A percentile compares a stretch with the other conserved stretches of the same genome.
Evolutionary conservation across 2,113 vertebrate genomes (phyloP).

Genomic region (Sigmodon hispidus): DNA sequence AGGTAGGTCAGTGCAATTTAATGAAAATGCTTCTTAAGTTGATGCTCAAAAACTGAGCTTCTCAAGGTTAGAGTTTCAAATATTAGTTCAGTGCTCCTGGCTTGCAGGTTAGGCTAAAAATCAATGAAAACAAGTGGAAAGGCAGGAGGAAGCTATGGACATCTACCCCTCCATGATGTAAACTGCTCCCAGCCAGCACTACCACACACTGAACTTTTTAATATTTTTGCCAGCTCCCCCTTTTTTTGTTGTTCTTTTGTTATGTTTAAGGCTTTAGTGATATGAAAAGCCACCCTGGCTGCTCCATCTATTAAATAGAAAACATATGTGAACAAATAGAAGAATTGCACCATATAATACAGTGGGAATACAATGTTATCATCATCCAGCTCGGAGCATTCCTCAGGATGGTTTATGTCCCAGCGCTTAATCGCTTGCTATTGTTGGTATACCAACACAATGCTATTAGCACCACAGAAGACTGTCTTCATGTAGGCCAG

Average conservation of each 20-base stretch:
- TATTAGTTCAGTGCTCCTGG: slow-evolving; percentile 63
- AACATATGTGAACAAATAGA: slow-evolving; percentile 58
- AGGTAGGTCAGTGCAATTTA: slow-evolving; percentile 34
- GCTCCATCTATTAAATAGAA: slow-evolving; percentile 69
- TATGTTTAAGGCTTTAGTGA: slow-evolving; percentile 67
- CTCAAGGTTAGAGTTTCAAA: slow-evolving; percentile 55
- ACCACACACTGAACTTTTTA: neutral
- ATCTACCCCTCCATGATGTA: neutral
- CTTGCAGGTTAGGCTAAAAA: slow-evolving; percentile 63
- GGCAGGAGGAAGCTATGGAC: slow-evolving; percentile 10
- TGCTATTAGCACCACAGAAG: slow-evolving; percentile 71
- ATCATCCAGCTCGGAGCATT: slow-evolving; percentile 63
- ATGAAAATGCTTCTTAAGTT: slow-evolving; percentile 48
- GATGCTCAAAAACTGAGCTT: slow-evolving; percentile 49
- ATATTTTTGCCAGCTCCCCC: neutral
- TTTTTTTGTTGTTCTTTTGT: slow-evolving; percentile 40
- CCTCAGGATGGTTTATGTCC: slow-evolving; percentile 68
- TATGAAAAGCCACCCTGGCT: slow-evolving; percentile 52
- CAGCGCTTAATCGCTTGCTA: slow-evolving; percentile 73
- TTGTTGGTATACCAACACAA: slow-evolving; percentile 71
- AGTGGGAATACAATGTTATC: slow-evolving; percentile 76
- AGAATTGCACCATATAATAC: slow-evolving; percentile 56
- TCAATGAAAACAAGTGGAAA: slow-evolving; percentile 58
- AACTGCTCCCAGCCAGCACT: neutral
- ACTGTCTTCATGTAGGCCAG: slow-evolving; percentile 77